These are phyloP conservation scores for Perognathus longimembris DNA, from an alignment of 2,113 vertebrate species.

Conservation along the genomic window DNA sequence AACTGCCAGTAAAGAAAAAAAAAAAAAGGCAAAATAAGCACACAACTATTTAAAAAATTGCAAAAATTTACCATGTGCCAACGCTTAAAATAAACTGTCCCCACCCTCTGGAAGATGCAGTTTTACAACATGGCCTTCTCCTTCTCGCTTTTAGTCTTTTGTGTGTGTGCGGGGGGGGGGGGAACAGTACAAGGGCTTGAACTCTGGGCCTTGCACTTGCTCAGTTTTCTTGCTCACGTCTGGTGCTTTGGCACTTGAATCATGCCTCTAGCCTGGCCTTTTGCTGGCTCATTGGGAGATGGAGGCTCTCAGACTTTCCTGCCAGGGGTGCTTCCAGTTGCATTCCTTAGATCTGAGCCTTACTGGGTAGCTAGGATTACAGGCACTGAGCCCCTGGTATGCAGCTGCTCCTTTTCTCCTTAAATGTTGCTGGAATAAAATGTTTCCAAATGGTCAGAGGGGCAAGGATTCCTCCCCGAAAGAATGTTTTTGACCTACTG, in stretches of 20 bases:
- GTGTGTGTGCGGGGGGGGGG: too few species aligned
- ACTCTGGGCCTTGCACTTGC: too few species aligned
- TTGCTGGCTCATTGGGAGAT: too few species aligned
- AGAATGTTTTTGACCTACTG: conserved; percentile 87
- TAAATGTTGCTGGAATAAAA: neutral
- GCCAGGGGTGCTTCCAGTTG: too few species aligned
- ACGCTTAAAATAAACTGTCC: neutral
- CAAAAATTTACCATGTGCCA: neutral
- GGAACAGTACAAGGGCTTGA: too few species aligned
- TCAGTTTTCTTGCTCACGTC: too few species aligned
- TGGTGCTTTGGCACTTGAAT: too few species aligned
- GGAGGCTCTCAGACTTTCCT: too few species aligned
- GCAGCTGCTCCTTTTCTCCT: neutral
- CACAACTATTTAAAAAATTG: neutral
- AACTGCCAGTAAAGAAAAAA: neutral
- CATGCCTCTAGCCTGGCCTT: too few species aligned
- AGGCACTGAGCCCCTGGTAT: too few species aligned
- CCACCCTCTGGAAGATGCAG: neutral
- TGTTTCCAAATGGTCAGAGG: neutral
- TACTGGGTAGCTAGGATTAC: too few species aligned
- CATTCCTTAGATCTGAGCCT: too few species aligned
- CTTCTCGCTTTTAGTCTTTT: neutral
- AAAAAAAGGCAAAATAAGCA: conserved; percentile 34
- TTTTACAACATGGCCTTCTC: neutral
- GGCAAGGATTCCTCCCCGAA: fast-evolving